phyloP scores from a whole-genome alignment of 2,797 vertebrate species.

The Enteromius paludinosus region DNA sequence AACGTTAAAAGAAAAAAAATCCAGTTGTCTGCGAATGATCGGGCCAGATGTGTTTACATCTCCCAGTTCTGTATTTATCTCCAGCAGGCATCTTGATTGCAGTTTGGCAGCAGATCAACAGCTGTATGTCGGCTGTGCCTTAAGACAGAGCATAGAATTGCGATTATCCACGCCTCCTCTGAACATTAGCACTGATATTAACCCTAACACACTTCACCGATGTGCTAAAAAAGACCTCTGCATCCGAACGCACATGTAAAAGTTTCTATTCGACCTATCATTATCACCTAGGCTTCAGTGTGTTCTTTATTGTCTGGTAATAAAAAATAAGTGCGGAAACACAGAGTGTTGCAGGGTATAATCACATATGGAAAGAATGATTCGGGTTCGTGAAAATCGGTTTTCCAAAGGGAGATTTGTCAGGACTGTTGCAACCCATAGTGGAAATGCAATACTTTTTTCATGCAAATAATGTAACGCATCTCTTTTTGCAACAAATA shows the following conservation, averaged over 20 bases:
- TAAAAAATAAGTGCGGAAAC: conserved; percentile 32
- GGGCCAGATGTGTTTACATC: conserved; percentile 72
- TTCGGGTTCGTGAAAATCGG: conserved; percentile 37
- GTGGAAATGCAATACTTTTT: conserved; percentile 35
- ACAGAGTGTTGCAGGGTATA: conserved; percentile 15
- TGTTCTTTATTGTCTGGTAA: conserved; percentile 38
- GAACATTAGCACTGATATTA: conserved; percentile 25
- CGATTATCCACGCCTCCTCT: conserved; percentile 1
- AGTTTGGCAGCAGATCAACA: conserved; percentile 71
- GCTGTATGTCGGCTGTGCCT: conserved; percentile 27
- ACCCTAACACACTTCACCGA: neutral
- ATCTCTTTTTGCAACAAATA: conserved; percentile 65
- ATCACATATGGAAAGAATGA: conserved; percentile 34
- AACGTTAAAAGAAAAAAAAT: neutral
- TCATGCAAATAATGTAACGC: conserved; percentile 32
- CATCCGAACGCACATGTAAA: neutral
- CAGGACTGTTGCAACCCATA: conserved; percentile 27
- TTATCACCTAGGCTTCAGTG: conserved; percentile 14
- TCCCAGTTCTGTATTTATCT: conserved; percentile 64
- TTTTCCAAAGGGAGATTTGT: conserved; percentile 45
- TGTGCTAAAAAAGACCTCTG: conserved; percentile 1
- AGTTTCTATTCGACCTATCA: neutral
- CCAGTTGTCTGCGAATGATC: neutral
- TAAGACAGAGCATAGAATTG: neutral
- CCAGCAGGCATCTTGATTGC: conserved; percentile 75